Evolutionary conservation across 2,888 invertebrate species (phyloP).

Genomic region (Pecten maximus): DNA sequence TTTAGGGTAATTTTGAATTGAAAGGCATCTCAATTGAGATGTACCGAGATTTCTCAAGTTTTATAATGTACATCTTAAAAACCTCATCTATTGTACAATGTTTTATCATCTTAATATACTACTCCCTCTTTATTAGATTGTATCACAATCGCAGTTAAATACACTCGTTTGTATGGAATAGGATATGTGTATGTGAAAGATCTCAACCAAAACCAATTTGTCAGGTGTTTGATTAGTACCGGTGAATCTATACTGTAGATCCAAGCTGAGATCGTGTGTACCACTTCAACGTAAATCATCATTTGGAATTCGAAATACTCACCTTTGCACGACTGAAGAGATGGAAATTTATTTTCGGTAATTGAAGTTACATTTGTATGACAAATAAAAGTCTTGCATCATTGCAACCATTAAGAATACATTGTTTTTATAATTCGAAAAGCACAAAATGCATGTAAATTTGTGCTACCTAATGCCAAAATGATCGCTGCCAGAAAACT

Average conservation of each 20-base stretch:
- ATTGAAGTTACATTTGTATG: neutral
- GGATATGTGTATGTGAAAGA: neutral
- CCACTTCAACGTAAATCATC: neutral
- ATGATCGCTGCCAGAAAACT: neutral
- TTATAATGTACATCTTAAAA: slow-evolving; percentile 13
- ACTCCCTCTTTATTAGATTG: neutral
- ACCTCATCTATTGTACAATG: neutral
- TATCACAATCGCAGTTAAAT: neutral
- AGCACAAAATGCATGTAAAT: neutral
- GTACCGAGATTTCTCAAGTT: neutral
- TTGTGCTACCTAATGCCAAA: neutral
- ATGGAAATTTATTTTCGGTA: neutral
- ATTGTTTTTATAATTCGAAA: neutral
- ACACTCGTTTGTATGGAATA: neutral
- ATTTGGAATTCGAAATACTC: neutral
- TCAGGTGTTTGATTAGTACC: slow-evolving; percentile 30
- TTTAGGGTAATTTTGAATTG: neutral
- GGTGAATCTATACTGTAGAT: neutral
- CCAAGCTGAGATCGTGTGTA: neutral
- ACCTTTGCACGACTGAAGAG: neutral
- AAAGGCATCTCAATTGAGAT: slow-evolving; percentile 22
- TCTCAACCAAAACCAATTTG: neutral
- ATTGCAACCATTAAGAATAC: neutral
- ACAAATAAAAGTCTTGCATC: neutral
- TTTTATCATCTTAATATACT: neutral